Evolutionary conservation across 2,888 invertebrate species (phyloP).

Genomic region (Drosophila nr. medialis): DNA sequence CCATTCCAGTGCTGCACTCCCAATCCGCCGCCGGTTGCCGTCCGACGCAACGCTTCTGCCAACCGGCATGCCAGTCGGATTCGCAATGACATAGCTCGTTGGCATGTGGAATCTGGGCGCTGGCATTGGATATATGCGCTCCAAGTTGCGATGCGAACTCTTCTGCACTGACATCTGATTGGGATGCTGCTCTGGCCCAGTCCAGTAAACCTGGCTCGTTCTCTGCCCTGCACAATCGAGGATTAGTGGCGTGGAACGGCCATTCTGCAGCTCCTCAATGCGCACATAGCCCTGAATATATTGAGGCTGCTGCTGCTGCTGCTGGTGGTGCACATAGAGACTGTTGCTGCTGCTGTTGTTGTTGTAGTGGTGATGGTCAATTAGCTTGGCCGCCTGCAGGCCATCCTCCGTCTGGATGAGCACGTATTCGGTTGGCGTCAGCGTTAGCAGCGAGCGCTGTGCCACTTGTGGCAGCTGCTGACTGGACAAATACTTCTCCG

Average conservation of each 20-base stretch:
- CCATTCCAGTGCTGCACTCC: conserved; percentile 85
- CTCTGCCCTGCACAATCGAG: conserved; percentile 80
- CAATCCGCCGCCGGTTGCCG: conserved; percentile 30
- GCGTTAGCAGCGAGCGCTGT: conserved; percentile 42
- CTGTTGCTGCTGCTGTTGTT: conserved; percentile 7
- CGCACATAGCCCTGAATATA: conserved; percentile 58
- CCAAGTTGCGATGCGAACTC: conserved; percentile 69
- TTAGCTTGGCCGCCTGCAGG: conserved; percentile 78
- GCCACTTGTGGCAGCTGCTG: conserved; percentile 47
- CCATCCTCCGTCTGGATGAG: conserved; percentile 82
- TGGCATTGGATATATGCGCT: conserved; percentile 68
- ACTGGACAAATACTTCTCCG: conserved; percentile 78
- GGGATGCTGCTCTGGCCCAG: conserved; percentile 67
- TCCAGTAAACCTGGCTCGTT: conserved; percentile 82
- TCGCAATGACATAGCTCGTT: conserved; percentile 37
- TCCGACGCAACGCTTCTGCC: conserved; percentile 41
- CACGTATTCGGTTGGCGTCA: conserved; percentile 73
- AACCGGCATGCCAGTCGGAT: conserved; percentile 49
- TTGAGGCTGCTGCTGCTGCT: conserved; percentile 51
- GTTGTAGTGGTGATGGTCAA: conserved; percentile 63
- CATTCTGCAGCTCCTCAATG: conserved; percentile 67
- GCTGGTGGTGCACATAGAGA: conserved; percentile 62
- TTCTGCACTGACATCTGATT: conserved; percentile 51
- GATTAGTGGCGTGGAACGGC: conserved; percentile 82
- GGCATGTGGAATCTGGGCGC: conserved; percentile 47